Evolutionary conservation across 1,140 invertebrate species (phyloP).

Genomic region (Zaprionus lachaisei): DNA sequence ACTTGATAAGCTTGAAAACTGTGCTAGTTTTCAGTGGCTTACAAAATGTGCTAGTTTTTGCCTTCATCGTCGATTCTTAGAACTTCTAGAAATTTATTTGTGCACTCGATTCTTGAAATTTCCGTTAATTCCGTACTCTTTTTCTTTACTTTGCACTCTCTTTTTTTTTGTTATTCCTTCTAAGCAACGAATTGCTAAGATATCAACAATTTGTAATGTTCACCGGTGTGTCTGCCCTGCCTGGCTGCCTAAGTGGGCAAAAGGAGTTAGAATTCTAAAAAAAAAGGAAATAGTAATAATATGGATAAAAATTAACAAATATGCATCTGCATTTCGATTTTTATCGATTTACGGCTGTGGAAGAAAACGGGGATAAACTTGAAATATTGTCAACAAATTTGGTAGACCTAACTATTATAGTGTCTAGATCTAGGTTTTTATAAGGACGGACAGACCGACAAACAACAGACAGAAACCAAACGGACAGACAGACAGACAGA

Average conservation of each 20-base stretch:
- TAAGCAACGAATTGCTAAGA: constrained; percentile 42
- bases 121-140: not conserved
- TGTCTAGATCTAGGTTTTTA: too few species aligned
- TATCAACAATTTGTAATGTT: constrained; percentile 43
- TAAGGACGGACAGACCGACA: too few species aligned
- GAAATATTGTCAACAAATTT: too few species aligned
- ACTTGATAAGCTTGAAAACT: constrained; percentile 33
- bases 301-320: too few species aligned
- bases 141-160: not conserved
- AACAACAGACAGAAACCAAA: too few species aligned
- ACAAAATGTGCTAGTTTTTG: too few species aligned
- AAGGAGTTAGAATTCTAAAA: constrained; percentile 25
- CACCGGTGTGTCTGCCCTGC: constrained; percentile 21
- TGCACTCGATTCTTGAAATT: constrained; percentile 6
- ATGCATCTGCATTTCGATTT: too few species aligned
- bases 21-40: not conserved
- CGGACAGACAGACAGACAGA: too few species aligned
- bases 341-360: too few species aligned
- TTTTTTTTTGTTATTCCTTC: constrained; percentile 24
- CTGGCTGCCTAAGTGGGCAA: constrained; percentile 28
- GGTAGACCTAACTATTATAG: too few species aligned
- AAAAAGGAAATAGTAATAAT: too few species aligned
- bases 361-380: too few species aligned
- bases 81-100: not conserved
- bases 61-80: not conserved